Conservation (phyloP, 1,140 invertebrate genomes). For the Dufourea novaeangliae region DNA sequence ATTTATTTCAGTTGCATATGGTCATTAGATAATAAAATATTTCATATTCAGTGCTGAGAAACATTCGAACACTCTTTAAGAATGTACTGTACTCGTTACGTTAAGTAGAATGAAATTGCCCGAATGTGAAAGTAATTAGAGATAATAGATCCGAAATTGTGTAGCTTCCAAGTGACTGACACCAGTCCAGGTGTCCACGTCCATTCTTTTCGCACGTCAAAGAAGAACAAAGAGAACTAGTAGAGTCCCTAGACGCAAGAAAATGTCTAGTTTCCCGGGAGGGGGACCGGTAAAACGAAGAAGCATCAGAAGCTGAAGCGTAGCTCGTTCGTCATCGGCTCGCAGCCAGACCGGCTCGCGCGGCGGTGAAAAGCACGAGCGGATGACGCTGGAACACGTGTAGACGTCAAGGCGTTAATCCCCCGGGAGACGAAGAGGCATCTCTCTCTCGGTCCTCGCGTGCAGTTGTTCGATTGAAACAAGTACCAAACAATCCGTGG, state of each 20-base stretch:
- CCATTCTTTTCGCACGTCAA: too few species aligned
- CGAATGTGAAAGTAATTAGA: too few species aligned
- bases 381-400: conserved; percentile 57
- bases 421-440: conserved; percentile 49
- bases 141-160: too few species aligned
- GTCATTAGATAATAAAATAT: too few species aligned
- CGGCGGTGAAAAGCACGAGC: conserved; percentile 37
- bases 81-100: too few species aligned
- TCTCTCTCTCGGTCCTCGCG: conserved; percentile 26
- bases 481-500: background rate
- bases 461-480: conserved; percentile 36
- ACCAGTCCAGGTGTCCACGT: too few species aligned
- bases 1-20: too few species aligned
- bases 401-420: conserved; percentile 59
- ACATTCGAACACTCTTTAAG: too few species aligned
- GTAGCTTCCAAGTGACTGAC: too few species aligned
- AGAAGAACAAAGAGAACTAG: background rate
- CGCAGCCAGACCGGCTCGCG: conserved; percentile 29
- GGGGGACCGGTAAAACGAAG: conserved; percentile 19
- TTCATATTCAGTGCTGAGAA: too few species aligned
- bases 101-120: too few species aligned
- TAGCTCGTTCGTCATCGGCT: conserved; percentile 53
- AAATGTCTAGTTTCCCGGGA: conserved; percentile 8
- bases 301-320: conserved; percentile 29
- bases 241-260: background rate